Evolutionary conservation across 1,140 invertebrate species (phyloP).

Genomic region (Phenacoccus solenopsis): DNA sequence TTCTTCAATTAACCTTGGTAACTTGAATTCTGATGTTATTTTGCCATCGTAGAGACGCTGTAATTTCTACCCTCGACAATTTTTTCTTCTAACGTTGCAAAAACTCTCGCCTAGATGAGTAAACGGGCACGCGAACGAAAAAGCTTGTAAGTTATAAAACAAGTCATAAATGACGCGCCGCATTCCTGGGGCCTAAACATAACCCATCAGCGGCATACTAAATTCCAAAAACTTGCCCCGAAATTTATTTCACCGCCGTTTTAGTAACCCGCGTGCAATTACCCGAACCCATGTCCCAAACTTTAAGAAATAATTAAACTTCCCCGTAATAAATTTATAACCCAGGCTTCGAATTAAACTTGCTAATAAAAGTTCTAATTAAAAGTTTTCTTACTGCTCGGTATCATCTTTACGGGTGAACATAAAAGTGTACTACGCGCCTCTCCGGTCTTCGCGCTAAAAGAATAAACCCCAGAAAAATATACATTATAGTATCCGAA

Average conservation of each 20-base stretch:
- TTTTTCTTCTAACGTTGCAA: no score
- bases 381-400: constrained; percentile 13
- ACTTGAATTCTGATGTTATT: no score
- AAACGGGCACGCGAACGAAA: neutral
- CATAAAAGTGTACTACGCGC: neutral
- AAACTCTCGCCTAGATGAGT: no score
- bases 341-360: constrained; percentile 10
- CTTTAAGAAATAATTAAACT: constrained; percentile 17
- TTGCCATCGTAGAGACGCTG: no score
- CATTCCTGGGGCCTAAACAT: neutral
- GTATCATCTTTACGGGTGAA: neutral
- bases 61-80: no score
- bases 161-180: neutral
- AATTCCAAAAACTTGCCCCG: constrained; percentile 8
- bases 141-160: neutral
- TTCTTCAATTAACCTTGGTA: no score
- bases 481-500: neutral
- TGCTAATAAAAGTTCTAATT: constrained; percentile 17
- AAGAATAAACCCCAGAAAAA: neutral
- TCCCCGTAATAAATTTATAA: constrained; percentile 13
- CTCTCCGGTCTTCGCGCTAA: neutral
- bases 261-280: neutral
- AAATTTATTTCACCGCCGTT: constrained; percentile 13
- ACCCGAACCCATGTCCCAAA: constrained; percentile 9
- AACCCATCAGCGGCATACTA: neutral